phyloP scores from a whole-genome alignment of 1,140 invertebrate species.

The Zaprionus inermis region DNA sequence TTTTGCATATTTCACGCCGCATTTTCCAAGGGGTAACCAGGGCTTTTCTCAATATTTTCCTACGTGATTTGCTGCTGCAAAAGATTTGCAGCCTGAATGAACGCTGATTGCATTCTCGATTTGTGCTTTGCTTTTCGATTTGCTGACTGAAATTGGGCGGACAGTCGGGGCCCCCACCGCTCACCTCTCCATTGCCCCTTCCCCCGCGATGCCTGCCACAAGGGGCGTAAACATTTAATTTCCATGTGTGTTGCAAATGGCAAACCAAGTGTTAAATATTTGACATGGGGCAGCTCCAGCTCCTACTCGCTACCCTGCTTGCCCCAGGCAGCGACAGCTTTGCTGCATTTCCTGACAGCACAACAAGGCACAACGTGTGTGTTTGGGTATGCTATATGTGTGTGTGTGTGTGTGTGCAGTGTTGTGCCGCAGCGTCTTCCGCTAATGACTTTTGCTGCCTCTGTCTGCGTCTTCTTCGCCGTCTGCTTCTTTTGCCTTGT shows the following conservation, averaged over 20 bases:
- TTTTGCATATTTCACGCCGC: slow-evolving; percentile 15
- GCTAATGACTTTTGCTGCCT: slow-evolving; percentile 76
- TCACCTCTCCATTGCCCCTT: background rate
- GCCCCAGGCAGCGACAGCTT: slow-evolving; percentile 48
- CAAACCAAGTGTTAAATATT: slow-evolving; percentile 80
- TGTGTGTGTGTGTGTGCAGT: slow-evolving; percentile 13
- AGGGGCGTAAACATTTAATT: slow-evolving; percentile 82
- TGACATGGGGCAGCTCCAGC: slow-evolving; percentile 63
- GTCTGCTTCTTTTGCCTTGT: slow-evolving; percentile 21
- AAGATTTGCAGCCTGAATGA: slow-evolving; percentile 58
- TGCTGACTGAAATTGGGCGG: slow-evolving; percentile 22
- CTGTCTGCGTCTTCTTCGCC: background rate
- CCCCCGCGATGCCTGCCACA: slow-evolving; percentile 61
- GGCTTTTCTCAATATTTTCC: slow-evolving; percentile 66
- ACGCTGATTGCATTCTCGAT: slow-evolving; percentile 71
- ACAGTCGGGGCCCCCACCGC: slow-evolving; percentile 34
- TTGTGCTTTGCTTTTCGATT: no score
- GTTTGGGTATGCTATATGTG: background rate
- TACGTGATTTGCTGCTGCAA: slow-evolving; percentile 69
- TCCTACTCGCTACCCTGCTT: slow-evolving; percentile 19
- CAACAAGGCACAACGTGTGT: slow-evolving; percentile 38
- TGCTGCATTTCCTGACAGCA: slow-evolving; percentile 76
- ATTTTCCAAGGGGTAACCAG: slow-evolving; percentile 10
- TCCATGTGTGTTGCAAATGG: slow-evolving; percentile 68
- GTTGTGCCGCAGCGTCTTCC: slow-evolving; percentile 44